phyloP scores from a whole-genome alignment of 2,888 invertebrate species.

The Meiosimyza decipiens region DNA sequence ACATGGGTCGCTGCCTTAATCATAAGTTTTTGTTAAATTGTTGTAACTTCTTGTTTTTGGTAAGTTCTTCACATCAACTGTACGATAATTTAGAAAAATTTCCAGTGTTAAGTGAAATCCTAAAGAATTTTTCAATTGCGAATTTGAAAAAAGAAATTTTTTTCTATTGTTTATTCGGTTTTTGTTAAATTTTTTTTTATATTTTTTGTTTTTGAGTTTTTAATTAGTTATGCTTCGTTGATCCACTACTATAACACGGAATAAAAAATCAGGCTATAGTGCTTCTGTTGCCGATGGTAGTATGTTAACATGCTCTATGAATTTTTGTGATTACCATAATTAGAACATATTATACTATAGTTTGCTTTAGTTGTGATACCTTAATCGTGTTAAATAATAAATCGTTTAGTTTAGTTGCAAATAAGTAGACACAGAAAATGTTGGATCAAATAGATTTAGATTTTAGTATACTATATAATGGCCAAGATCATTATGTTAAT shows the following conservation, averaged over 20 bases:
- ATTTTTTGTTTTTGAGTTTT: conserved; percentile 27
- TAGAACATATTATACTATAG: conserved; percentile 18
- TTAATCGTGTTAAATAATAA: too few species aligned
- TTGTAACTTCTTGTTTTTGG: conserved; percentile 74
- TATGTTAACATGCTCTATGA: conserved; percentile 5
- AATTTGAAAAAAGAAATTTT: conserved; percentile 35
- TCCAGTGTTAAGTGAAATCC: conserved; percentile 45
- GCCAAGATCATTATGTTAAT: too few species aligned
- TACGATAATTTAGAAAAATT: conserved; percentile 1
- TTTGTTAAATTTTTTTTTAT: conserved; percentile 17
- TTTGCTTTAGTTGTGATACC: too few species aligned
- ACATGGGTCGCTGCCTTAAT: conserved; percentile 67
- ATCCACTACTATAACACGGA: neutral
- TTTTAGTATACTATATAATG: too few species aligned
- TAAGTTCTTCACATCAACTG: conserved; percentile 48
- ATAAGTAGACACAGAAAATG: too few species aligned
- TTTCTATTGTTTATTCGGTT: conserved; percentile 17
- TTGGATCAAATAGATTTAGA: too few species aligned
- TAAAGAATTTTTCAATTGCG: conserved; percentile 20
- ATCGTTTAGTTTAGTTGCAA: too few species aligned
- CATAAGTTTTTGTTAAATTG: conserved; percentile 75
- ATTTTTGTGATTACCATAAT: conserved; percentile 25
- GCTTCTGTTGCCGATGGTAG: conserved; percentile 10
- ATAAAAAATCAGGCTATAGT: conserved; percentile 15
- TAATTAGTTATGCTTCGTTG: conserved; percentile 43